phyloP scores from a whole-genome alignment of 2,113 vertebrate species.

The Mustelus asterias region DNA sequence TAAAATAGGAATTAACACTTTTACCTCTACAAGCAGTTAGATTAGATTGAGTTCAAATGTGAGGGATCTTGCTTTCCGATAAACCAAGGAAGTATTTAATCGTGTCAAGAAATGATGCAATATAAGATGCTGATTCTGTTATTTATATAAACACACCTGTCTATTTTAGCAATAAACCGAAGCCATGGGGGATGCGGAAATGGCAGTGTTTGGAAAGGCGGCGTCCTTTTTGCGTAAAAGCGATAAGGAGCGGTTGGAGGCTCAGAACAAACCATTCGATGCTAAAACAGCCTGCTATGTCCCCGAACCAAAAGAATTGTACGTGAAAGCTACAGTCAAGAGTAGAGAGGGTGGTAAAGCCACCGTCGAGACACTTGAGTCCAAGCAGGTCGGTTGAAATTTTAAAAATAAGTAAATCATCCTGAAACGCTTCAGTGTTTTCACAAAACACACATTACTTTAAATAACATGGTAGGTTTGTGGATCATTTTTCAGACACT shows the following conservation, averaged over 20 bases:
- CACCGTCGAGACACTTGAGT: background rate
- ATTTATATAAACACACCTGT: background rate
- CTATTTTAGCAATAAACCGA: slow-evolving; percentile 45
- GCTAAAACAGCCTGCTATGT: background rate
- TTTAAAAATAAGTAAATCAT: background rate
- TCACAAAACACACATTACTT: background rate
- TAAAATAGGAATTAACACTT: no score
- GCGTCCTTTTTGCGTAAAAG: slow-evolving; percentile 65
- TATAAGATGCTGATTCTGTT: background rate
- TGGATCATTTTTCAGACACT: slow-evolving; percentile 50
- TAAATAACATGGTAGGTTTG: background rate
- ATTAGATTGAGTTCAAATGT: background rate
- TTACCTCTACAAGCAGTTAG: background rate
- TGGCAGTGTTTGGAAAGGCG: slow-evolving; percentile 64
- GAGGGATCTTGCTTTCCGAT: background rate
- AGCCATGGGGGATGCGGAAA: slow-evolving; percentile 62
- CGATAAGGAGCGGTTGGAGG: slow-evolving; percentile 65
- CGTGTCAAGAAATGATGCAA: background rate
- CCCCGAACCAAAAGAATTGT: background rate
- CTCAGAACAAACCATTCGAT: slow-evolving; percentile 58
- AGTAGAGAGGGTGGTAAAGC: slow-evolving; percentile 8
- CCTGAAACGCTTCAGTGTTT: background rate
- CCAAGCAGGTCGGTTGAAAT: background rate
- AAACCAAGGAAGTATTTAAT: background rate
- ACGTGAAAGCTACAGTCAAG: background rate